Conservation (phyloP, 2,113 vertebrate species). For the Hemiprocne comata region DNA sequence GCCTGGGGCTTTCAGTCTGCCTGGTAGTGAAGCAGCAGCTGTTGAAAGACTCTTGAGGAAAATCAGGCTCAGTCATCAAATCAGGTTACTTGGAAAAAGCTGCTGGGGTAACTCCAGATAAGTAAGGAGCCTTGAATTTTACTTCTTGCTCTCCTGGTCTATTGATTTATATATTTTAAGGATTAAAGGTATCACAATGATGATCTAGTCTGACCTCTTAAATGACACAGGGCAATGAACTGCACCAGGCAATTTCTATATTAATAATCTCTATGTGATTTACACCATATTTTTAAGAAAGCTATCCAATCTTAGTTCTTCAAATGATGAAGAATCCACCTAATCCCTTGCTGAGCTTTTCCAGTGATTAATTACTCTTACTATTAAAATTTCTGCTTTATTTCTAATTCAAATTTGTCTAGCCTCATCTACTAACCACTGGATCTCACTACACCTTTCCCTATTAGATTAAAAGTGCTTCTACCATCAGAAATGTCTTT, state of each 20-base stretch:
- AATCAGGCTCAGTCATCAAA: not conserved
- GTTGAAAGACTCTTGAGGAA: not conserved
- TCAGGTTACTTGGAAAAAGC: not conserved
- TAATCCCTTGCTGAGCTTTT: not conserved
- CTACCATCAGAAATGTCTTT: not conserved
- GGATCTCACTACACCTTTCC: not conserved
- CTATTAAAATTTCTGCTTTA: not conserved
- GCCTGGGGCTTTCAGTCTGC: not conserved
- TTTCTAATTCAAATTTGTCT: slow-evolving; percentile 25
- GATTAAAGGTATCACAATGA: not conserved
- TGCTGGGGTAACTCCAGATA: not conserved
- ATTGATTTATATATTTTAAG: not conserved
- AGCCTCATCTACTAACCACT: not conserved
- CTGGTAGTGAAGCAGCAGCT: not conserved
- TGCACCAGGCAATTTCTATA: not conserved
- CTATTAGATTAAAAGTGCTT: slow-evolving; percentile 15
- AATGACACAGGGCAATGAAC: not conserved
- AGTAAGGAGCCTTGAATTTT: not conserved
- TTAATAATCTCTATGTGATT: not conserved
- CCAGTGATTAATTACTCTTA: not conserved
- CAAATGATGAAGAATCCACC: not conserved
- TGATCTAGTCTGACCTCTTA: not conserved
- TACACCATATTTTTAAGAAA: not conserved
- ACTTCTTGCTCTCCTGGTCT: not conserved
- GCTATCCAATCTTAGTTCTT: not conserved